Conservation (phyloP, 2,797 vertebrate species). For the Crax fasciolata region DNA sequence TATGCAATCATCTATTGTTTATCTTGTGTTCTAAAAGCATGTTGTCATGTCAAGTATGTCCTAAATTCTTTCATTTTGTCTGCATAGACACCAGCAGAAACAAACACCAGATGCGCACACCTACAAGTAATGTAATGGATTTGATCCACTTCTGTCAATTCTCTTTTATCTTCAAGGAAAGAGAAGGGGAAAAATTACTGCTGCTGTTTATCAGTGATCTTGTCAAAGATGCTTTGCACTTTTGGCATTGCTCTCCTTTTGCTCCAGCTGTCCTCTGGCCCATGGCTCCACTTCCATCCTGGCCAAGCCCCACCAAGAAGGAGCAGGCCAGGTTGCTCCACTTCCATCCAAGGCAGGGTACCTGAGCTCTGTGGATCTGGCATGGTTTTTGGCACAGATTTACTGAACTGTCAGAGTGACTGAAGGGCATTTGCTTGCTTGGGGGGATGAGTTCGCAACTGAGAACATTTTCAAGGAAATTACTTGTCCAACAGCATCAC, state of each 20-base stretch:
- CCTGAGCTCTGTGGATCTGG: neutral
- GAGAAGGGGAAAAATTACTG: neutral
- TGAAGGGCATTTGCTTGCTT: fast-evolving
- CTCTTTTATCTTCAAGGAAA: constrained; percentile 1
- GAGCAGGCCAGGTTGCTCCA: neutral
- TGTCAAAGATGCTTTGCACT: neutral
- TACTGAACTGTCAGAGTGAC: neutral
- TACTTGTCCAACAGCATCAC: neutral
- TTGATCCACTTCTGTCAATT: neutral
- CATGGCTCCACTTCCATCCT: neutral
- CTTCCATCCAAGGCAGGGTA: neutral
- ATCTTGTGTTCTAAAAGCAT: neutral
- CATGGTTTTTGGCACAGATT: neutral
- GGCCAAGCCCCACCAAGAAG: neutral
- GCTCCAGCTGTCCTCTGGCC: neutral
- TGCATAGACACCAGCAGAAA: neutral
- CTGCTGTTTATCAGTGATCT: neutral
- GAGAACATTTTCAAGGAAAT: neutral
- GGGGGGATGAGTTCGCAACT: neutral
- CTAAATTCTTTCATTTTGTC: constrained; percentile 44
- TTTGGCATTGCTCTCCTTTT: neutral
- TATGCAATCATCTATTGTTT: constrained; percentile 46
- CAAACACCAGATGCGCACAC: neutral
- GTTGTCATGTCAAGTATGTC: constrained; percentile 24
- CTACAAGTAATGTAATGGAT: neutral